Conservation (phyloP, 2,888 invertebrate species). For the Perdita meconis region DNA sequence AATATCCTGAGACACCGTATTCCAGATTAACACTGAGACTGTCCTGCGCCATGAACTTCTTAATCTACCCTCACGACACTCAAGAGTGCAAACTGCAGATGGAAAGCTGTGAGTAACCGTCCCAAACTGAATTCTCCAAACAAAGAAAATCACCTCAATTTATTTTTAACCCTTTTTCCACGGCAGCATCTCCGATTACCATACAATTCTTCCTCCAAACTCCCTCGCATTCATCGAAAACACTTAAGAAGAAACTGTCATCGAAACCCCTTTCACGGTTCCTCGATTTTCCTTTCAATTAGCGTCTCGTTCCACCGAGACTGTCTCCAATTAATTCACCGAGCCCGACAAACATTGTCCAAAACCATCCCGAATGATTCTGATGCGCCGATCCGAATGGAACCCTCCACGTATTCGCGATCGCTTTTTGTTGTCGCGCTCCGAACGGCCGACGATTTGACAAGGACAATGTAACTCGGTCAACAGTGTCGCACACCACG, state of each 20-base stretch:
- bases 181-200: no score
- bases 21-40: slow-evolving; percentile 91
- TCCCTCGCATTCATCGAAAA: background rate
- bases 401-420: background rate
- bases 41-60: slow-evolving; percentile 97
- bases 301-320: background rate
- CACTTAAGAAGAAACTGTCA: background rate
- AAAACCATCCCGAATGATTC: background rate
- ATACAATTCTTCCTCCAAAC: no score
- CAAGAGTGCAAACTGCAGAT: slow-evolving; percentile 97
- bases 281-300: background rate
- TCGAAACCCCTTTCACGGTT: background rate
- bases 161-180: no score
- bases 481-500: slow-evolving; percentile 95
- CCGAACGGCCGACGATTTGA: slow-evolving; percentile 58
- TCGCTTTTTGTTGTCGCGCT: slow-evolving; percentile 39
- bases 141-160: no score
- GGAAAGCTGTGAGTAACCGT: slow-evolving; percentile 95
- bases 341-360: background rate
- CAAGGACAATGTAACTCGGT: slow-evolving; percentile 77
- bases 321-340: background rate
- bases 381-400: slow-evolving; percentile 4
- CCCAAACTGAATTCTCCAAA: background rate
- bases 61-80: slow-evolving; percentile 97
- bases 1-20: slow-evolving; percentile 9